Percentiles rank a stretch among this genome's conserved stretches.
Conservation (phyloP, 2,888 invertebrate species). For the Orthosia incerta region DNA sequence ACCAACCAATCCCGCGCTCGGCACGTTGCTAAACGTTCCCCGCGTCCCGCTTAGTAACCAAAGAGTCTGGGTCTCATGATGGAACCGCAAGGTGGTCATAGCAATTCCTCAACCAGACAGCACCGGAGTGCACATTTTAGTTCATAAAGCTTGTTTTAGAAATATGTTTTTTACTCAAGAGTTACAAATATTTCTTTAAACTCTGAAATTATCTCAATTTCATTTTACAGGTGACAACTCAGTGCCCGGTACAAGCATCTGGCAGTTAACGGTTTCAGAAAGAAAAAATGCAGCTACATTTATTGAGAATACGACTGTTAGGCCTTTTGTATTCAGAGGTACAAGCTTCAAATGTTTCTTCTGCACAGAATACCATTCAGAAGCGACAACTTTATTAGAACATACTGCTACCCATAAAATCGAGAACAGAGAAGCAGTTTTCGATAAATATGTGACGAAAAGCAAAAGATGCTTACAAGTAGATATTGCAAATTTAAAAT, state of each 20-base stretch:
- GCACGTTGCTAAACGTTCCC: no score
- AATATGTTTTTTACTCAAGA: no score
- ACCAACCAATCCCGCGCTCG: no score
- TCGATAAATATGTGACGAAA: conserved; percentile 73
- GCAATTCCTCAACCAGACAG: no score
- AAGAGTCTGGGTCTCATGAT: no score
- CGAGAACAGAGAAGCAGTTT: conserved; percentile 60
- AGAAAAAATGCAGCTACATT: conserved; percentile 78
- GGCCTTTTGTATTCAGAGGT: conserved; percentile 80
- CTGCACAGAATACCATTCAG: conserved; percentile 75
- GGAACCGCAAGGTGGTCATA: no score
- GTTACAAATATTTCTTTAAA: no score
- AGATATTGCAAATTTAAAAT: conserved; percentile 78
- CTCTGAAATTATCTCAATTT: background rate
- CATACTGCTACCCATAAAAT: conserved; percentile 73
- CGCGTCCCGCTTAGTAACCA: no score
- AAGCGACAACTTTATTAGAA: conserved; percentile 68
- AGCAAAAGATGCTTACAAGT: conserved; percentile 76
- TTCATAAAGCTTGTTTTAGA: no score
- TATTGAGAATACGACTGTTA: conserved; percentile 76
- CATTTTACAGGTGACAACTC: conserved; percentile 61
- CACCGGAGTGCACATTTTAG: no score
- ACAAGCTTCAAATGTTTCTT: conserved; percentile 80
- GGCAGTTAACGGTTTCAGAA: conserved; percentile 79
- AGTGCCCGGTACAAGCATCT: conserved; percentile 72